Percentiles rank a stretch among this genome's conserved stretches.
These are phyloP conservation scores for Chloropsis hardwickii DNA, from an alignment of 2,113 vertebrate genomes.

Conservation along the genomic window DNA sequence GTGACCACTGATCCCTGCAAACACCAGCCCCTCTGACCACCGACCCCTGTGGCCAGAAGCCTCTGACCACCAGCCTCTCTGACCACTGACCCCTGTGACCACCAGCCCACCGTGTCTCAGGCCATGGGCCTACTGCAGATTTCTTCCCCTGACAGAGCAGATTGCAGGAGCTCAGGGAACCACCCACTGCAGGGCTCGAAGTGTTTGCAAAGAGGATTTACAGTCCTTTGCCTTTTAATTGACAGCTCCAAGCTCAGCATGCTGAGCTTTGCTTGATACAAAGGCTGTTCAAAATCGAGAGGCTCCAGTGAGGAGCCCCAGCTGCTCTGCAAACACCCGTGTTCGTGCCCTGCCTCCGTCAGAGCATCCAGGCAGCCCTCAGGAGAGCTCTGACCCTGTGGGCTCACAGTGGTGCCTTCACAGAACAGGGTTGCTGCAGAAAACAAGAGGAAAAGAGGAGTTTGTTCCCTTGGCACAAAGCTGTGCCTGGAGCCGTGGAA, in stretches of 20 bases:
- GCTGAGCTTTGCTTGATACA: neutral
- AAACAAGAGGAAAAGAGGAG: neutral
- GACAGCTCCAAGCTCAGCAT: neutral
- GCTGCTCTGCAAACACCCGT: neutral
- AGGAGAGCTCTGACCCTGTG: rapidly evolving
- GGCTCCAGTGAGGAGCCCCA: neutral
- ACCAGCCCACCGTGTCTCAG: rapidly evolving
- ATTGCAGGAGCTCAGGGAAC: neutral
- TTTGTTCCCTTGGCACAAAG: neutral
- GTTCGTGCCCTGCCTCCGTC: neutral
- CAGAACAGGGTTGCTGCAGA: neutral
- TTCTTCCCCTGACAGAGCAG: rapidly evolving
- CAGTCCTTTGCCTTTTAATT: neutral
- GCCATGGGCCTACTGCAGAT: rapidly evolving
- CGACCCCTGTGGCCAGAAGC: too few relatives aligned
- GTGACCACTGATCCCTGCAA: too few relatives aligned
- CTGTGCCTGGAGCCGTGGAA: rapidly evolving
- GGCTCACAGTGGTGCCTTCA: rapidly evolving
- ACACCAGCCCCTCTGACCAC: neutral
- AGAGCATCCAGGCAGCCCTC: neutral
- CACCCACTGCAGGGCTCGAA: neutral
- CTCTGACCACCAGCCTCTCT: neutral
- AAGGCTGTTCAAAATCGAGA: neutral
- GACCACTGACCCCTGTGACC: rapidly evolving
- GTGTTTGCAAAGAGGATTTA: neutral